Base-by-base conservation (phyloP, 2,888 invertebrate genomes). In the Augochlorella aurata region DNA sequence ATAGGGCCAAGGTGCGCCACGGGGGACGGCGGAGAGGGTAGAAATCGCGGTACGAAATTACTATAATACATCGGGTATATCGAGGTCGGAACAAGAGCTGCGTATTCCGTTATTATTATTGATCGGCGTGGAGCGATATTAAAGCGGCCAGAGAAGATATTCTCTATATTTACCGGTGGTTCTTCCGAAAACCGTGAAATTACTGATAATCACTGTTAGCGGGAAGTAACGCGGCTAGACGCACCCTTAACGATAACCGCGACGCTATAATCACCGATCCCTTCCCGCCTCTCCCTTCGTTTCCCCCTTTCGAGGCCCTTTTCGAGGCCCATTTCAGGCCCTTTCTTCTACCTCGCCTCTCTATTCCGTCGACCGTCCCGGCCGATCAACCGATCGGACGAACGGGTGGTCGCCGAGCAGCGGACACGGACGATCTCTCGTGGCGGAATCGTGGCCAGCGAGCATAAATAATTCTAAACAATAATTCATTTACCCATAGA, bases 71-170 rank as follows among this genome's bases (percentile, higher is more conserved):
- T 77, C 75, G 86, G 74, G 81, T 88, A 77, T 88, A 85, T 83
- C 85, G 82, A 79, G 87, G 83, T 81, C 90, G 87, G 79, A 89
- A 90, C 90, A 88, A 87, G 88, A 81, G 49, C 79, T 89, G 91
- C 90, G 91, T 92, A 91, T 93, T 92, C 88, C 90, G 89, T 91
- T 91, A 90, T 92, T 91, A 93, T 93, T 92, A 93, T 93, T 91
- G 93, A 93, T 93, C 92, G 90, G 88, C 82, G 85, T 50, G 84
- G 84, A 83, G 86, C 90, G 88, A 91, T 90, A 92, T 92, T 92
- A 93, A 93, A 92, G 91, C 89, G 91, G 88, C 86, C 87, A 83
- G 79, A 85, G 79, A 85, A 86, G 85, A 79, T 74, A 82, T 79
- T 89, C 92, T 93, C 93, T 92, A 89, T 92, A 91, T 91, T 92